Percentiles rank a stretch among this genome's conserved stretches.
phyloP scores from a whole-genome alignment of 2,113 vertebrate genomes.

The Phylloscopus trochiloides region DNA sequence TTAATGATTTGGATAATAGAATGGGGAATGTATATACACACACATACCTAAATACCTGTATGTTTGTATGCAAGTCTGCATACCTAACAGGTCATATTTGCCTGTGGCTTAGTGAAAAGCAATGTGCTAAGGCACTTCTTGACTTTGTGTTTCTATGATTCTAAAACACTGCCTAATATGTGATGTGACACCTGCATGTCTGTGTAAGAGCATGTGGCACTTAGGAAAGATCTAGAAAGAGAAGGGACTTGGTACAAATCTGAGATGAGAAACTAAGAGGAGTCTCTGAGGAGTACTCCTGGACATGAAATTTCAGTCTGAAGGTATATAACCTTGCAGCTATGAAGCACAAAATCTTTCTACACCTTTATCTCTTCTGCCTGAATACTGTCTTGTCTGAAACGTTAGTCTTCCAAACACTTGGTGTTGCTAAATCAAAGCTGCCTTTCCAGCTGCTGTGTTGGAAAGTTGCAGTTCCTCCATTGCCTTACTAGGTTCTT shows the following conservation, averaged over 20 bases:
- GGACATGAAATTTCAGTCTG: background rate
- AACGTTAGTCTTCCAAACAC: background rate
- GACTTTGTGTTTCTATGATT: background rate
- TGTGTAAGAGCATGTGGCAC: background rate
- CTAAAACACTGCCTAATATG: background rate
- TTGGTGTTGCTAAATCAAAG: background rate
- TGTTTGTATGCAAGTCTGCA: background rate
- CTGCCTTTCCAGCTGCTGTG: background rate
- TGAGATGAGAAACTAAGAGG: background rate
- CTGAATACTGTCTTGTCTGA: background rate
- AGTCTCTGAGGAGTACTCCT: background rate
- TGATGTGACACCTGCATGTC: background rate
- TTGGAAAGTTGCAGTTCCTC: background rate
- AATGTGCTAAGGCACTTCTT: background rate
- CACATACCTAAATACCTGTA: background rate
- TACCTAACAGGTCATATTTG: background rate
- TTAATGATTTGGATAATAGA: background rate
- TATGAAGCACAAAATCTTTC: background rate
- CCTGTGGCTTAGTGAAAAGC: background rate
- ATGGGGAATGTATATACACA: background rate
- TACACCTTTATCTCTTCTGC: background rate
- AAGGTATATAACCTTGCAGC: background rate
- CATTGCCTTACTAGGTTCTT: conserved; percentile 64
- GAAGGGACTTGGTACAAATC: background rate
- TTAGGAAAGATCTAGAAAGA: background rate